phyloP scores from a whole-genome alignment of 1,140 invertebrate genomes.

The Zeugodacus cucurbitae region DNA sequence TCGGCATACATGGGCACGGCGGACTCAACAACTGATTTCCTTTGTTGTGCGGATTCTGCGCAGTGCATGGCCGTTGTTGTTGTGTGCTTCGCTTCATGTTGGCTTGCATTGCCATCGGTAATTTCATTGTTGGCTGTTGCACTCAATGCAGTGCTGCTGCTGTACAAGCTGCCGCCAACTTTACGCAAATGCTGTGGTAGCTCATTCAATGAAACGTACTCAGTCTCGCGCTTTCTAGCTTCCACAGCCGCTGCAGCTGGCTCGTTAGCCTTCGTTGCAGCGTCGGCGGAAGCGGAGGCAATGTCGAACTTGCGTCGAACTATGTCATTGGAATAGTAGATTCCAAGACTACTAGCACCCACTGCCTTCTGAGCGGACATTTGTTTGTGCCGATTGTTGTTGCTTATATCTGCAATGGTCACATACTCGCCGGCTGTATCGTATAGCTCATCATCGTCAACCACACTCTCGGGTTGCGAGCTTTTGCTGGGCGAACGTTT shows the following conservation, averaged over 20 bases:
- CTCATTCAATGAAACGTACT: slow-evolving; percentile 85
- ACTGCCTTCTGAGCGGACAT: slow-evolving; percentile 45
- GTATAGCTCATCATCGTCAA: slow-evolving; percentile 66
- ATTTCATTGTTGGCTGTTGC: slow-evolving; percentile 37
- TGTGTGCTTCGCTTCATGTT: slow-evolving; percentile 43
- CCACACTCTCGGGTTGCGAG: slow-evolving; percentile 51
- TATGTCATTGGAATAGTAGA: slow-evolving; percentile 71
- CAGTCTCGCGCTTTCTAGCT: slow-evolving; percentile 68
- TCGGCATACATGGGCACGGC: slow-evolving; percentile 61
- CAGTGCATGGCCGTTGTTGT: slow-evolving; percentile 47
- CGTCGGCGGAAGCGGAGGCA: slow-evolving; percentile 53
- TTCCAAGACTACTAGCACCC: slow-evolving; percentile 57
- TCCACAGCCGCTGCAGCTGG: slow-evolving; percentile 41
- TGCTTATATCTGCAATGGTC: slow-evolving; percentile 83
- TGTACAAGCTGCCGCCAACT: neutral
- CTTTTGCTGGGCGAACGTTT: slow-evolving; percentile 69
- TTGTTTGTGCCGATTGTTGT: slow-evolving; percentile 68
- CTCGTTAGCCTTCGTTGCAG: neutral
- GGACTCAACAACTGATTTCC: slow-evolving; percentile 21
- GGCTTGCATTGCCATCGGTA: neutral
- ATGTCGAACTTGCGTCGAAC: slow-evolving; percentile 70
- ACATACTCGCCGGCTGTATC: slow-evolving; percentile 82
- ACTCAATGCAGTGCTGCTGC: slow-evolving; percentile 16
- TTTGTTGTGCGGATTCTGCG: slow-evolving; percentile 49
- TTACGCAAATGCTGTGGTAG: slow-evolving; percentile 72